Percentiles rank a stretch among this genome's conserved stretches.
phyloP scores from a whole-genome alignment of 2,888 invertebrate genomes.

The Auanema sp. region DNA sequence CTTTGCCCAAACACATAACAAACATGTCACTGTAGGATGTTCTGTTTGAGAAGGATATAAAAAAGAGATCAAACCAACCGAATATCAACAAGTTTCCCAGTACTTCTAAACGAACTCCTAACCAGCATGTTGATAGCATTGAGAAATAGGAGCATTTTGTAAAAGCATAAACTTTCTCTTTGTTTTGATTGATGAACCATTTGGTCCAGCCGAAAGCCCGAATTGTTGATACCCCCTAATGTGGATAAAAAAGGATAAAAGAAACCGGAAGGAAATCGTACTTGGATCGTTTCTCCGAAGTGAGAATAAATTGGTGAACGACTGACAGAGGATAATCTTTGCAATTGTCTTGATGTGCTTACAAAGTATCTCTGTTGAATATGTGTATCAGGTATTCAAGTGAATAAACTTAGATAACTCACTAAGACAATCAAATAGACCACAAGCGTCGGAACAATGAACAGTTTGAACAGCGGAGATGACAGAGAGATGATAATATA shows the following conservation, averaged over 20 bases:
- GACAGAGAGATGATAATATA: conserved; percentile 58
- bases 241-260: too few species aligned
- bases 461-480: conserved; percentile 54
- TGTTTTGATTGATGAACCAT: conserved; percentile 47
- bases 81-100: conserved; percentile 46
- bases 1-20: conserved; percentile 42
- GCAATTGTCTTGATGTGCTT: conserved; percentile 82
- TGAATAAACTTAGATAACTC: too few species aligned
- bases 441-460: conserved; percentile 55
- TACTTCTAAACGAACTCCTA: conserved; percentile 38
- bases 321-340: conserved; percentile 60
- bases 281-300: conserved; percentile 59
- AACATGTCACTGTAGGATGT: conserved; percentile 29
- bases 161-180: conserved; percentile 47
- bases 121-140: conserved; percentile 35
- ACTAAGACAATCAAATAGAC: conserved; percentile 57
- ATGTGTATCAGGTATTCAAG: too few species aligned
- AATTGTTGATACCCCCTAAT: conserved; percentile 58
- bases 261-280: too few species aligned
- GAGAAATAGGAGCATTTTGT: conserved; percentile 37
- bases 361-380: conserved; percentile 90
- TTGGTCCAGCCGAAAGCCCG: conserved; percentile 57
- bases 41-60: neutral
- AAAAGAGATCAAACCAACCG: conserved; percentile 7
- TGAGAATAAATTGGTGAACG: conserved; percentile 63